These are phyloP conservation scores for Hemicordylus capensis DNA, from an alignment of 2,113 vertebrate genomes.

Conservation along the genomic window DNA sequence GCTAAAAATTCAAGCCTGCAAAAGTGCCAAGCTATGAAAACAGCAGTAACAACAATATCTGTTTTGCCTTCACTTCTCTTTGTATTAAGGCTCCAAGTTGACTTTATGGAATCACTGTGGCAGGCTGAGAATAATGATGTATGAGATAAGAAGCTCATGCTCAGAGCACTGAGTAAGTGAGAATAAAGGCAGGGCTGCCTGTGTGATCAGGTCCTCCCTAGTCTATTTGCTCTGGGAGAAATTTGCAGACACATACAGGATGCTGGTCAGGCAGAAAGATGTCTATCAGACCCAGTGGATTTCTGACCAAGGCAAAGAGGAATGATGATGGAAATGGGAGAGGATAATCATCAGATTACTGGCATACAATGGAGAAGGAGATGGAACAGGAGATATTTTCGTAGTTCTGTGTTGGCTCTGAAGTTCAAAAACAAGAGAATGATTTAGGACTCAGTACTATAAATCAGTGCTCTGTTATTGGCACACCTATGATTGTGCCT, in stretches of 20 bases:
- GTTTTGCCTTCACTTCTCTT: slow-evolving; percentile 22
- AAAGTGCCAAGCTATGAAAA: background rate
- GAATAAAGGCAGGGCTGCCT: background rate
- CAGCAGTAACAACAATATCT: background rate
- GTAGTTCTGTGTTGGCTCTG: background rate
- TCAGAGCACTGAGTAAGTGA: rapidly evolving
- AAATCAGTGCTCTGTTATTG: background rate
- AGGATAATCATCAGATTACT: background rate
- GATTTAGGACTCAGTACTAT: background rate
- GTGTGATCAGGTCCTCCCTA: rapidly evolving
- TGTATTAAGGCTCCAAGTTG: background rate
- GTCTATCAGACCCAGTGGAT: background rate
- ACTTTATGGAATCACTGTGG: background rate
- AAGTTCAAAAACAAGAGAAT: background rate
- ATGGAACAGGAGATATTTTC: background rate
- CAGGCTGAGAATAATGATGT: background rate
- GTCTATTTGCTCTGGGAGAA: background rate
- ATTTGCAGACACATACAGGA: background rate
- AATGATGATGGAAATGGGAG: background rate
- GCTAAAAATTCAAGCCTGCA: rapidly evolving
- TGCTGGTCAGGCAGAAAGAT: background rate
- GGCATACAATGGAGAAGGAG: background rate
- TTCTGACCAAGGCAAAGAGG: background rate
- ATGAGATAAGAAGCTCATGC: background rate
- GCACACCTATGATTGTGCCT: background rate